Percentiles rank a stretch among this genome's conserved stretches.
These are phyloP conservation scores for Buteo buteo DNA, from an alignment of 2,113 vertebrate genomes.

Conservation along the genomic window DNA sequence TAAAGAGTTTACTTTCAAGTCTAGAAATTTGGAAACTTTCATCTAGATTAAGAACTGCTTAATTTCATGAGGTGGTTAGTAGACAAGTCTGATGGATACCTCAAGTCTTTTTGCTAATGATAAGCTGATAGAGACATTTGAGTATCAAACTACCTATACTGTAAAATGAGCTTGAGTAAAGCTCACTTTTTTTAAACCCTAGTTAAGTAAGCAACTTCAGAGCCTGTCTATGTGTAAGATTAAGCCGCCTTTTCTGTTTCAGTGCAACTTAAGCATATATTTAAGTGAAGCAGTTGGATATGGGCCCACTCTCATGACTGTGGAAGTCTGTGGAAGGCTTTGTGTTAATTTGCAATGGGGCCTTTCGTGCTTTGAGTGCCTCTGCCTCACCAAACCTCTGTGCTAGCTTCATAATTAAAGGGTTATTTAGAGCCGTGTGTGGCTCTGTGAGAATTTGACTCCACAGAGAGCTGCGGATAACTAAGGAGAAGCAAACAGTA, in stretches of 20 bases:
- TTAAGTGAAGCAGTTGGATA: background rate
- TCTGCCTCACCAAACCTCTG: background rate
- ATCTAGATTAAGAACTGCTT: background rate
- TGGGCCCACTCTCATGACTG: accelerated
- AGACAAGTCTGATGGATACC: background rate
- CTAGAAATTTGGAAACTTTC: background rate
- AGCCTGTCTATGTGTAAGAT: background rate
- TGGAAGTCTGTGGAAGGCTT: background rate
- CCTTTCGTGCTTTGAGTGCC: background rate
- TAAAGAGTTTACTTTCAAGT: background rate
- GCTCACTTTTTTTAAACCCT: background rate
- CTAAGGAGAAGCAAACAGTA: background rate
- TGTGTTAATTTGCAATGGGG: background rate
- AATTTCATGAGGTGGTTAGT: background rate
- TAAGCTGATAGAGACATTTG: background rate
- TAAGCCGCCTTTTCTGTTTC: background rate
- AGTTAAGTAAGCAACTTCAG: background rate
- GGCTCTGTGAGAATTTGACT: background rate
- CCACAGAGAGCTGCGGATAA: background rate
- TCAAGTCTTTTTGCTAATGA: background rate
- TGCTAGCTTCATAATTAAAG: background rate
- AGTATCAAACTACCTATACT: no score
- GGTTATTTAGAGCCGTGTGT: accelerated
- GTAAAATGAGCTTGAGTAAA: background rate
- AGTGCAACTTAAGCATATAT: background rate